Base-by-base conservation (phyloP, 2,888 invertebrate genomes). In the Coelogynopora nodosa region DNA sequence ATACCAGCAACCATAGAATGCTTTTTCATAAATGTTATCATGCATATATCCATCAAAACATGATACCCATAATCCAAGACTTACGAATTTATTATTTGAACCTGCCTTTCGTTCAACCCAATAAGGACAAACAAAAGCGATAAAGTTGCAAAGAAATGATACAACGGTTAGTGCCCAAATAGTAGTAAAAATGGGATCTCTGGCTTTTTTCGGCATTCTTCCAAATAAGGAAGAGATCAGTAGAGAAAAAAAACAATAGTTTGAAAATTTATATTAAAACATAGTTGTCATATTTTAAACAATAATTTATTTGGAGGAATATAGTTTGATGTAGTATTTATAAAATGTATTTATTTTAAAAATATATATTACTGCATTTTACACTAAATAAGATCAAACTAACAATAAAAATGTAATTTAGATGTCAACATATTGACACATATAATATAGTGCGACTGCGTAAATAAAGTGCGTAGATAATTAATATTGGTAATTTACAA, bases 1-100 rank as follows among this genome's bases (percentile, higher is more conserved):
- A 96, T 97, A 98, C 95, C 96, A 96, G 90, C 98, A 98, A 0
- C 96, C 96, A 90, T 97, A 96, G 92, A 97, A 97, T 92, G 95
- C 96, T 87, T 97, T 94, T 89, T 95, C 94, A 90, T 95, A 95
- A 90, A 97, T 95, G 88, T 94, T 93, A 91, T 97, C 97, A 92
- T 95, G 94, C 0, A 95, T 94, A 91, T 96, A 97, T 80, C 95
- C 94, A 89, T 94, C 94, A 90, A 98, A 96, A 91, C 98, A 98
- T 0, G 96, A 96, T 92, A 96, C 95, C 98, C 98, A 98, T 67
- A 98, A 93, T 31, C 98, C 98, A 94, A 98, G 93, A 89, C 95
- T 94, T 90, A 96, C 95, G 90, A 98, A 93, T n/a, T 96, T 95
- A 83, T 96, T 96, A 89, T 95, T 89, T 10, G 90, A 90, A 85